A percentile compares a stretch with the other conserved stretches of the same genome.
These are phyloP conservation scores for Onthophagus sagittarius DNA, from an alignment of 2,888 invertebrate genomes.

Conservation along the genomic window DNA sequence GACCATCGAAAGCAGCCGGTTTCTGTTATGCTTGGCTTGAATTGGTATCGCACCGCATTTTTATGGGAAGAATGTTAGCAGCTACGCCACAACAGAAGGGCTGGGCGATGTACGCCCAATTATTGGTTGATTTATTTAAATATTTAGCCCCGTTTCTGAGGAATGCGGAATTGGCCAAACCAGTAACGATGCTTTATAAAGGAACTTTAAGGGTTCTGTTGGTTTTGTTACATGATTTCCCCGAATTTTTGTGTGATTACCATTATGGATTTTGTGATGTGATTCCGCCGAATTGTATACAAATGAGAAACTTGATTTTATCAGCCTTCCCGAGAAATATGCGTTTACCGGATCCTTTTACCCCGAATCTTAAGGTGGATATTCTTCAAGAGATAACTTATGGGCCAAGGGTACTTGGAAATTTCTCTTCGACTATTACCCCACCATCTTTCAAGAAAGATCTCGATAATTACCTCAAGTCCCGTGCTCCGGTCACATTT, in stretches of 20 bases:
- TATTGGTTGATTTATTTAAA: constrained; percentile 93
- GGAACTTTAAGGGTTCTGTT: constrained; percentile 92
- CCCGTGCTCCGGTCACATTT: constrained; percentile 92
- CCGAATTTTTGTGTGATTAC: constrained; percentile 98
- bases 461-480: constrained; percentile 93
- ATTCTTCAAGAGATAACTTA: constrained; percentile 83
- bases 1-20: constrained; percentile 90
- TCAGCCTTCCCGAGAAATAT: constrained; percentile 98
- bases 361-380: constrained; percentile 87
- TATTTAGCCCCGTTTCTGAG: constrained; percentile 95
- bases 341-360: constrained; percentile 98
- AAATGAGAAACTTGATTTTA: constrained; percentile 95
- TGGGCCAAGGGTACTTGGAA: constrained; percentile 85
- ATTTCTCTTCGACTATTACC: constrained; percentile 82
- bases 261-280: constrained; percentile 99
- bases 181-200: constrained; percentile 91
- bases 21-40: constrained; percentile 99
- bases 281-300: constrained; percentile 98
- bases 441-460: constrained; percentile 90
- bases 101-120: constrained; percentile 96
- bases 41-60: constrained; percentile 92
- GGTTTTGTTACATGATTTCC: constrained; percentile 96
- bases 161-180: constrained; percentile 93
- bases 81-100: constrained; percentile 90
- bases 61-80: constrained; percentile 90